Conservation (phyloP, 2,797 vertebrate genomes). For the Glossophaga mutica region DNA sequence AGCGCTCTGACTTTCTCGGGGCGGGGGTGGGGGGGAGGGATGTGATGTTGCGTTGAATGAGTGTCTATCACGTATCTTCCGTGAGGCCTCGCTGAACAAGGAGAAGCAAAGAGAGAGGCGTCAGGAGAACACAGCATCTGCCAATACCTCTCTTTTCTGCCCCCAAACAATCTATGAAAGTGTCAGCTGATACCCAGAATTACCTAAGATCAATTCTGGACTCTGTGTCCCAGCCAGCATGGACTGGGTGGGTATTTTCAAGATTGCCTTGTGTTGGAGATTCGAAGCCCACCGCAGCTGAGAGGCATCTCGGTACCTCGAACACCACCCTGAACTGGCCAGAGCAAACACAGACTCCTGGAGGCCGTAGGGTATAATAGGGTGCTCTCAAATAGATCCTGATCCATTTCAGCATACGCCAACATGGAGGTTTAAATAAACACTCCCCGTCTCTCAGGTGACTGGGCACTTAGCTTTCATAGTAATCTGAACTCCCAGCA, state of each 20-base stretch:
- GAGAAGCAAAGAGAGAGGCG: neutral
- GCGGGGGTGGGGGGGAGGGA: neutral
- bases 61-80: rapidly evolving
- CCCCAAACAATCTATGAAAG: neutral
- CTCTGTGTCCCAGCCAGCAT: neutral
- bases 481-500: neutral
- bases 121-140: neutral
- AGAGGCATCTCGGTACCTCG: neutral
- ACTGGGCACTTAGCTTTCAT: neutral
- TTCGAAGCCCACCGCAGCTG: neutral
- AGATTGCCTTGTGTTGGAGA: neutral
- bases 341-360: neutral
- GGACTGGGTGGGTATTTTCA: neutral
- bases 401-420: neutral
- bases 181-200: neutral
- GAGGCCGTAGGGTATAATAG: neutral
- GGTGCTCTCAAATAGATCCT: neutral
- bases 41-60: neutral
- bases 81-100: neutral
- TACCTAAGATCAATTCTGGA: neutral
- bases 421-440: neutral
- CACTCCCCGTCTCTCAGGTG: neutral
- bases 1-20: neutral
- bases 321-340: neutral
- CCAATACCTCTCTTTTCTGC: neutral